A percentile compares a stretch with the other conserved stretches of the same genome.
Evolutionary conservation across 2,113 vertebrate genomes (phyloP).

Genomic region (Rhizomys pruinosus): DNA sequence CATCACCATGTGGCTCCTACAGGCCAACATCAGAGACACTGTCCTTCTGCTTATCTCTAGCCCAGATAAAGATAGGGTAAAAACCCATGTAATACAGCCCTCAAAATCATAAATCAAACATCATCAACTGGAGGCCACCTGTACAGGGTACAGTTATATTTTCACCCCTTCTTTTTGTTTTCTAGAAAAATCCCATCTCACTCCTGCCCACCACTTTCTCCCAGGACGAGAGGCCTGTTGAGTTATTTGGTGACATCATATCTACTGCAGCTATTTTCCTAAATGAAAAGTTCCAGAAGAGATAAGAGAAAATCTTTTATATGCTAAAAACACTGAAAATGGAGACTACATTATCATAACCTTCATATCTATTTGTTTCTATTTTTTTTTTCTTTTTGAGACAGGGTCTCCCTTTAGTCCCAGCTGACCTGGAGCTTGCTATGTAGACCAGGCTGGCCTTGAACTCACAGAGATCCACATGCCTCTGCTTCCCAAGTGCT

Average conservation of each 20-base stretch:
- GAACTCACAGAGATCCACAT: too few relatives aligned
- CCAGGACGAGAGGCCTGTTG: neutral
- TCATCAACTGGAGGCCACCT: neutral
- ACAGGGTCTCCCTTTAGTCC: too few relatives aligned
- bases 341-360: neutral
- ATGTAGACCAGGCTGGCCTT: too few relatives aligned
- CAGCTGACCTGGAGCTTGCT: too few relatives aligned
- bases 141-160: neutral
- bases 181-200: neutral
- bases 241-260: neutral
- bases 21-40: neutral
- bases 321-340: neutral
- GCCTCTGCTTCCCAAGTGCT: too few relatives aligned
- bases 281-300: neutral
- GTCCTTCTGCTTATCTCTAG: neutral
- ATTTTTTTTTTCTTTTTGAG: too few relatives aligned
- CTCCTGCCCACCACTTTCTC: neutral
- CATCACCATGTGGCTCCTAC: neutral
- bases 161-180: neutral
- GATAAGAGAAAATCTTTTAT: neutral
- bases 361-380: neutral
- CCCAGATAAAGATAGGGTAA: neutral
- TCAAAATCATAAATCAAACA: neutral
- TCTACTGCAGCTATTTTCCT: neutral
- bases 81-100: neutral